These are phyloP conservation scores for Agriotes lineatus DNA, from an alignment of 2,888 invertebrate genomes.

Conservation along the genomic window DNA sequence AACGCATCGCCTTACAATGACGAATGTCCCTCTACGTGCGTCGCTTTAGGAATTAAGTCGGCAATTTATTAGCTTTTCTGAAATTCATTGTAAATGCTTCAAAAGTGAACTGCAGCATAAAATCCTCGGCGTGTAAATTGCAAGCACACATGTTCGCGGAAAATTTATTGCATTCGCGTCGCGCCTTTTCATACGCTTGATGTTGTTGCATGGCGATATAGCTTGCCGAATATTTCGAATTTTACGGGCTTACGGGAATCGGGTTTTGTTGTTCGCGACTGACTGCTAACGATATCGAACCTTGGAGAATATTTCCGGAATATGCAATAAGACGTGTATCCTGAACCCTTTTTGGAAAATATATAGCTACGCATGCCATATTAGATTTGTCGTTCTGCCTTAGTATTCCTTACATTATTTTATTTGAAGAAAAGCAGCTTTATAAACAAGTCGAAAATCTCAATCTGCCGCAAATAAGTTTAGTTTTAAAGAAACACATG, in stretches of 20 bases:
- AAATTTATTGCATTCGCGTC: conserved; percentile 14
- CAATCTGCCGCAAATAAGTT: too few species aligned
- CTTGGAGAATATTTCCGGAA: neutral
- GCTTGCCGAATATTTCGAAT: conserved; percentile 1
- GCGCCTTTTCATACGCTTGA: conserved; percentile 7
- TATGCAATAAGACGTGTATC: too few species aligned
- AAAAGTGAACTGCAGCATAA: conserved; percentile 9
- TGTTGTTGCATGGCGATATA: conserved; percentile 9
- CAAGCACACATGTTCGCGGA: conserved; percentile 5
- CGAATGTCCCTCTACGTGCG: neutral
- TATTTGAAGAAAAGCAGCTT: too few species aligned
- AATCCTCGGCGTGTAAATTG: conserved; percentile 6
- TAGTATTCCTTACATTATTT: too few species aligned
- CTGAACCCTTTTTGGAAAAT: too few species aligned
- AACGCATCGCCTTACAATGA: neutral
- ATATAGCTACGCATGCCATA: too few species aligned
- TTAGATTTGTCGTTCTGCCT: too few species aligned
- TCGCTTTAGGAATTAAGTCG: neutral
- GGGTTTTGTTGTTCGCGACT: neutral
- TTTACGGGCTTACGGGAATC: neutral
- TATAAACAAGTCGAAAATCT: too few species aligned
- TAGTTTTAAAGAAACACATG: too few species aligned
- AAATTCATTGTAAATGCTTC: conserved; percentile 4
- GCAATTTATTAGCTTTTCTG: neutral
- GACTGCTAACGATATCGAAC: neutral